phyloP scores from a whole-genome alignment of 2,797 vertebrate species.

The Aeoliscus strigatus region DNA sequence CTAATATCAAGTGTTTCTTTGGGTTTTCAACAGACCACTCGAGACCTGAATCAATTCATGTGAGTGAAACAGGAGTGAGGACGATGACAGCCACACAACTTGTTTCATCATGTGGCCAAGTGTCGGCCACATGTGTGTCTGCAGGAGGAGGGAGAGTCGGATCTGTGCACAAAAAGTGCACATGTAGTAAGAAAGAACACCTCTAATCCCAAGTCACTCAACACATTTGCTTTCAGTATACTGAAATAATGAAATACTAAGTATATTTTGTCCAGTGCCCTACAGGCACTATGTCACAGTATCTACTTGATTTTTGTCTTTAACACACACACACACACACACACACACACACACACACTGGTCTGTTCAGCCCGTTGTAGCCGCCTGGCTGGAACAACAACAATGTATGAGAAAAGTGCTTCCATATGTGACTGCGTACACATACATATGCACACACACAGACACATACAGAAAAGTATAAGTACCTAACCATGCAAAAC shows the following conservation, averaged over 20 bases:
- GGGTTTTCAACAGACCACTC: constrained; percentile 52
- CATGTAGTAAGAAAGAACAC: constrained; percentile 10
- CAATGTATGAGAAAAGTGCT: constrained; percentile 66
- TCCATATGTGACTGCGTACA: constrained; percentile 70
- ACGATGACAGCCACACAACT: constrained; percentile 53
- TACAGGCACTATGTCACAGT: constrained; percentile 16
- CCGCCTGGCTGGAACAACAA: constrained; percentile 69
- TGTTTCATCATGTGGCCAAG: constrained; percentile 46
- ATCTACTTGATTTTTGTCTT: constrained; percentile 22
- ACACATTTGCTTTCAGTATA: constrained; percentile 12
- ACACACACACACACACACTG: constrained; percentile 15
- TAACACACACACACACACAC: constrained; percentile 8
- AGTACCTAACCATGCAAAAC: constrained; percentile 38
- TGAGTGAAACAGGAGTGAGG: constrained; percentile 59
- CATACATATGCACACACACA: constrained; percentile 23
- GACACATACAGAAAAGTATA: constrained; percentile 26
- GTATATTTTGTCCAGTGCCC: constrained; percentile 41
- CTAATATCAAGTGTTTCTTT: constrained; percentile 51
- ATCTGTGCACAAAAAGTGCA: constrained; percentile 15
- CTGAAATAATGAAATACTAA: constrained; percentile 17
- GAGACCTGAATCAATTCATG: constrained; percentile 49
- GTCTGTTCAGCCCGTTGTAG: constrained; percentile 46
- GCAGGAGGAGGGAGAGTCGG: constrained; percentile 30
- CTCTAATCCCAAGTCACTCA: constrained; percentile 13
- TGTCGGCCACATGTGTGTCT: constrained; percentile 43